Evolutionary conservation across 35 echinoderm and acorn worm genomes (phyloP), one percentile per base, ranked within the genome.

Genomic region (Chiridota heheva): DNA sequence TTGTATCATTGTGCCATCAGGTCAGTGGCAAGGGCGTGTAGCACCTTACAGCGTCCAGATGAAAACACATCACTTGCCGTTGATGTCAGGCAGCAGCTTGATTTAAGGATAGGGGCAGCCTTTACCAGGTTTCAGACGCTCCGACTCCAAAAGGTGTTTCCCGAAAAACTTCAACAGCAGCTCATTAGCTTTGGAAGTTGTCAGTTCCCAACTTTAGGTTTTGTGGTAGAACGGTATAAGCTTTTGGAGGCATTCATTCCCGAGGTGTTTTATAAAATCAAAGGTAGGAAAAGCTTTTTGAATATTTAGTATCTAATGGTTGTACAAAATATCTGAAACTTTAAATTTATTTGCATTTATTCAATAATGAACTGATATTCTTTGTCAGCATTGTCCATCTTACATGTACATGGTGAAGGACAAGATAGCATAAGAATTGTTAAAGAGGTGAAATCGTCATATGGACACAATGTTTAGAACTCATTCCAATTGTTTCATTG

Each of bases 211-310:
- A 98, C 95, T 8, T 63, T 98, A 20, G 95, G 95, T 1, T 98
- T 98, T 86, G 95, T 98, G 18, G 95, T 98, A 37, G 95, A 98
- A 42, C 44, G 95, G 30, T 98, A 92, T 58, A 98, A 98, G 51
- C 95, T 91, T 67, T 84, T 92, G 16, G 89, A 98, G 20, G 89
- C 89, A 12, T 98, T 98, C 58, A 81, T 92, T 57, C 81, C 95
- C 24, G 95, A 98, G 43, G 44, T 61, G 40, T 98, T 98, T 73
- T 98, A 98, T 45, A 98, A 98, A 62, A 98, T 92, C 34, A 91
- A 85, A 92, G 95, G 95, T n/a, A n/a, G n/a, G n/a, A n/a, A n/a
- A n/a, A n/a, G n/a, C n/a, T n/a, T n/a, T 92, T 61, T 69, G 17
- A 60, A 48, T 51, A 46, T 40, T 10, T 8, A 15, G 61, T 8